Evolutionary conservation across 2,113 vertebrate genomes (phyloP).

Genomic region (Cyprinus carpio): DNA sequence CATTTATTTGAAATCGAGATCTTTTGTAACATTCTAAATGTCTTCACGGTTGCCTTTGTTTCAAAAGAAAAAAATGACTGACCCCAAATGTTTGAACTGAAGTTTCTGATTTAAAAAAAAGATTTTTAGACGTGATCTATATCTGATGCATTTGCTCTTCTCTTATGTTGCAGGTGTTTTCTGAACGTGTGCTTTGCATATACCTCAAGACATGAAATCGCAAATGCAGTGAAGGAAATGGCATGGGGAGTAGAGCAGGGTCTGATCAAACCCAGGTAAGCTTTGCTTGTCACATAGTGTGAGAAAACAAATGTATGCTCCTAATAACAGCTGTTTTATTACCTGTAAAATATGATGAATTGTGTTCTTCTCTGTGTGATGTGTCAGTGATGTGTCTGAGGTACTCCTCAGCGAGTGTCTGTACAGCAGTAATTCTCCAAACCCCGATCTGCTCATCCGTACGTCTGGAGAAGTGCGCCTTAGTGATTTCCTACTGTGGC

Average conservation of each 20-base stretch:
- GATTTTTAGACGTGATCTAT: background rate
- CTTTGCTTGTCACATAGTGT: background rate
- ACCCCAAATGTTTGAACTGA: background rate
- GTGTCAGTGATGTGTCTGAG: conserved; percentile 88
- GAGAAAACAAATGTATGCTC: background rate
- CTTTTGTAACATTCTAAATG: background rate
- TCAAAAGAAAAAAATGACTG: no score
- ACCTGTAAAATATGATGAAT: background rate
- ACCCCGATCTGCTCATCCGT: conserved; percentile 93
- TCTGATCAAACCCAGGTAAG: conserved; percentile 89
- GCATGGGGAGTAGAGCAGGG: conserved; percentile 95
- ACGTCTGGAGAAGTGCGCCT: conserved; percentile 96
- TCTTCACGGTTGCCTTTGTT: background rate
- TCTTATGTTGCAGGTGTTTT: conserved; percentile 82
- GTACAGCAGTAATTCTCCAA: conserved; percentile 91
- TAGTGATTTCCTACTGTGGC: conserved; percentile 98
- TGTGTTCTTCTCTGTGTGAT: conserved; percentile 30
- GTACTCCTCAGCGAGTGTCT: conserved; percentile 88
- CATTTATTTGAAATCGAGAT: no score
- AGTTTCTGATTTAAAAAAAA: background rate
- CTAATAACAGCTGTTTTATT: background rate
- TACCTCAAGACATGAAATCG: conserved; percentile 94
- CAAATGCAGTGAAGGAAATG: conserved; percentile 92
- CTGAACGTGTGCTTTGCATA: conserved; percentile 97
- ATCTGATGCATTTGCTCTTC: background rate